These are phyloP conservation scores for Rattus norvegicus DNA, from an alignment of 2,113 vertebrate genomes.

Conservation along the genomic window GRCr8 NC_086033.1:63829501-63830000, in stretches of 20 bases:
- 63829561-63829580: constrained; percentile 80
- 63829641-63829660: constrained; percentile 84
- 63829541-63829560: constrained; percentile 85
- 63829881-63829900: neutral
- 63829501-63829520: constrained; percentile 81
- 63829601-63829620: constrained; percentile 83
- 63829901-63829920: too few species aligned
- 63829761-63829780: constrained; percentile 75
- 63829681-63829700: constrained; percentile 83
- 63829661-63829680: constrained; percentile 86
- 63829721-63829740: constrained; percentile 78
- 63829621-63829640: constrained; percentile 82
- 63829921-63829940: too few species aligned
- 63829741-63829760: constrained; percentile 86
- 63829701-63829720: constrained; percentile 83
- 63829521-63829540: constrained; percentile 81
- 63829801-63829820: constrained; percentile 76
- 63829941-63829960: too few species aligned
- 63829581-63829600: constrained; percentile 67
- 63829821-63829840: constrained; percentile 70
- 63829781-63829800: constrained; percentile 82
- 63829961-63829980: too few species aligned
- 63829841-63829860: constrained; percentile 28
- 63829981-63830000: too few species aligned
- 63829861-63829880: constrained; percentile 14